These are phyloP conservation scores for Hippopotamyrus pictus DNA, from an alignment of 2,797 vertebrate species.

Conservation along the genomic window DNA sequence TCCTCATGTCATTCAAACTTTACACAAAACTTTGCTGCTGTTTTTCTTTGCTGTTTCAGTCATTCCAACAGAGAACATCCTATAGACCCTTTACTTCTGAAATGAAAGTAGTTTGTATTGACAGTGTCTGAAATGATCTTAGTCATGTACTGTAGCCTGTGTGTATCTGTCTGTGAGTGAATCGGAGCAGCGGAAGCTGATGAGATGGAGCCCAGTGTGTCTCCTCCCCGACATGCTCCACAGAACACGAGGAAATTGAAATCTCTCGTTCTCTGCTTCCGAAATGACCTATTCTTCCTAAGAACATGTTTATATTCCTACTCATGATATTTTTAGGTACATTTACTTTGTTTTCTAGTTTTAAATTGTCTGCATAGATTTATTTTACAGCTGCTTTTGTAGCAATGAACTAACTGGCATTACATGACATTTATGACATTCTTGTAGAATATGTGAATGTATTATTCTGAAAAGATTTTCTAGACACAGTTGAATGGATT, in stretches of 20 bases:
- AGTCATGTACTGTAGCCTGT: not conserved
- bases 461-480: not conserved
- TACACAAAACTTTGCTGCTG: not conserved
- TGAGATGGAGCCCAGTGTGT: not conserved
- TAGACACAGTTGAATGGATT: not conserved
- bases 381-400: not conserved
- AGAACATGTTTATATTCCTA: not conserved
- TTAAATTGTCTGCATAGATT: not conserved
- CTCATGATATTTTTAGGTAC: not conserved
- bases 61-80: not conserved
- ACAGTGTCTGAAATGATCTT: slow-evolving; percentile 2
- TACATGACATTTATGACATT: not conserved
- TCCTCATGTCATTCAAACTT: not conserved
- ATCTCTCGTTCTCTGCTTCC: slow-evolving; percentile 4
- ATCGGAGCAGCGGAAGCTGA: not conserved
- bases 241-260: not conserved
- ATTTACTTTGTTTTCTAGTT: not conserved
- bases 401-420: not conserved
- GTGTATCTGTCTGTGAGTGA: not conserved
- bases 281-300: not conserved
- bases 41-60: not conserved
- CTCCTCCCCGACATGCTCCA: not conserved
- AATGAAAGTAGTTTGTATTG: not conserved
- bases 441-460: not conserved
- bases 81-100: not conserved